Evolutionary conservation across 2,888 invertebrate genomes (phyloP).

Genomic region (Tridacna gigas): DNA sequence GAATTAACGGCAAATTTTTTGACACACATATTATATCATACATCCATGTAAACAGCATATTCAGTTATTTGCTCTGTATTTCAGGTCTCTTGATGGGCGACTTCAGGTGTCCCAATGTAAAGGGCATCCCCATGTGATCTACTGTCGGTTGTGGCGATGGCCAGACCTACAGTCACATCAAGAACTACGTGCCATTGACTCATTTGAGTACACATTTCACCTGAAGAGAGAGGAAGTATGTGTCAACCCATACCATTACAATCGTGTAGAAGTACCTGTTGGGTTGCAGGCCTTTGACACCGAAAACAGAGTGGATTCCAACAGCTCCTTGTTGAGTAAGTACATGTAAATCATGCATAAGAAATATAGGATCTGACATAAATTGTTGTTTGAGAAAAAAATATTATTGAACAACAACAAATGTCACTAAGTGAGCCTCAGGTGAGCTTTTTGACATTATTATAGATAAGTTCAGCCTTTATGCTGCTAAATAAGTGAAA

Average conservation of each 20-base stretch:
- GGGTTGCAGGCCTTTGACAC: conserved; percentile 40
- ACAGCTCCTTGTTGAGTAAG: conserved; percentile 41
- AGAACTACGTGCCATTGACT: conserved; percentile 95
- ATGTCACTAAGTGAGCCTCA: too few species aligned
- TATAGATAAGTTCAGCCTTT: too few species aligned
- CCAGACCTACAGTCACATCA: conserved; percentile 98
- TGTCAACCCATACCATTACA: conserved; percentile 98
- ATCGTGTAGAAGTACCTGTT: conserved; percentile 95
- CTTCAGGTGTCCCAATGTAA: conserved; percentile 91
- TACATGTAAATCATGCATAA: too few species aligned
- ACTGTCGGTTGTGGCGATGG: conserved; percentile 99
- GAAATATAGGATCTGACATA: too few species aligned
- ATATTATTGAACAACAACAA: too few species aligned
- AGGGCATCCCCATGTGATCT: conserved; percentile 98
- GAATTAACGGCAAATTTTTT: too few species aligned
- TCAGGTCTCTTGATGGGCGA: conserved; percentile 87
- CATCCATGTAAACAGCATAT: too few species aligned
- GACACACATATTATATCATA: too few species aligned
- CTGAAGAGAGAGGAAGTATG: conserved; percentile 97
- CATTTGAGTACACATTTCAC: conserved; percentile 96
- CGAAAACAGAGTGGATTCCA: conserved; percentile 41
- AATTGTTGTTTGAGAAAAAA: too few species aligned
- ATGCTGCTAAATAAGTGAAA: too few species aligned
- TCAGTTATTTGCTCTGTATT: too few species aligned
- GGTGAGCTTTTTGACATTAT: too few species aligned